Evolutionary conservation across 2,113 vertebrate species (phyloP), one percentile per base, ranked within the genome.

Genomic region (Alexandromys fortis): DNA sequence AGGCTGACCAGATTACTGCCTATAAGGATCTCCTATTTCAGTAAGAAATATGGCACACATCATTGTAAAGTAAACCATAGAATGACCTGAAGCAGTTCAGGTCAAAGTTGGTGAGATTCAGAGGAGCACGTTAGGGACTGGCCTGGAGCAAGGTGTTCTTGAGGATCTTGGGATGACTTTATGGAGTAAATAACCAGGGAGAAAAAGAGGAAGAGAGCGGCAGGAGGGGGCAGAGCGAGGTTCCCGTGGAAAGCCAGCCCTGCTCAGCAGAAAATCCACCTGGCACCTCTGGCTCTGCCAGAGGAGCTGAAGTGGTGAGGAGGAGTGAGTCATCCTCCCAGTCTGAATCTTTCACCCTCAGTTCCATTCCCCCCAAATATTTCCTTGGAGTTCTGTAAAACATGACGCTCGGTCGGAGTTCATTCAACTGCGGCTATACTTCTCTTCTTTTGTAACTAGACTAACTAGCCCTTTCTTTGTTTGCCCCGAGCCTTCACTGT

Each of bases 1-100:
- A 79, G 92, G 93, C 24, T 83, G 75, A 83, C 68, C 92, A 95
- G 92, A 73, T 78, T 49, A 47, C 16, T 70, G 55, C 11, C 77
- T 91, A 42, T 19, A 63, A 90, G 38, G 35, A 92, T 21, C 28
- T 96, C 88, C 70, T n/a, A 58, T 75, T 78, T 83, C 63, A 83
- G 17, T 63, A 78, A 87, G 55, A 21, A 28, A 58, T 55, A 67
- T 82, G 63, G 26, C 58, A 83, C 13, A 52, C 76, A 67, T 77
- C 52, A 14, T 42, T 47, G 42, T 61, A 33, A 70, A 89, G 1
- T 85, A 70, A 91, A 26, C 55, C 79, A 35, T 9, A 55, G 42
- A 89, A 55, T 5, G 24, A 86, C 61, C 13, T 7, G 35, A 95
- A 96, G 16, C 24, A 72, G 72, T 45, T 86, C 45, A 45, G 52